Percentiles rank a stretch among this genome's conserved stretches.
Conservation (phyloP, 2,888 invertebrate genomes). For the Pemphredon lugubris region DNA sequence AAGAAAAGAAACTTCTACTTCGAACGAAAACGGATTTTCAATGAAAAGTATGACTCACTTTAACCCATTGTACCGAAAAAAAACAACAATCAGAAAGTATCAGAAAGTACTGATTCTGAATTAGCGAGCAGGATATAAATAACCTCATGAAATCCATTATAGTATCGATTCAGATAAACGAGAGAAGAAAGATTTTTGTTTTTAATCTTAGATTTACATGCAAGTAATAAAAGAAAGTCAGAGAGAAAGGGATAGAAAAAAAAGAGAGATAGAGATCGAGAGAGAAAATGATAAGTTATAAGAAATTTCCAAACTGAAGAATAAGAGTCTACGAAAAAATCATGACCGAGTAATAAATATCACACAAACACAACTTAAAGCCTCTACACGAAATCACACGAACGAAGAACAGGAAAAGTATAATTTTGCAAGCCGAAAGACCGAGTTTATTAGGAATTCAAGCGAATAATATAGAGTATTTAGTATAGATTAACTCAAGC, state of each 20-base stretch:
- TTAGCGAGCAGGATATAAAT: neutral
- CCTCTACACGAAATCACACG: conserved; percentile 1
- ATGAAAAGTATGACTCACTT: conserved; percentile 24
- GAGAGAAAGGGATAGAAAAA: neutral
- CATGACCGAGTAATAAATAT: conserved; percentile 15
- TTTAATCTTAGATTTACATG: conserved; percentile 32
- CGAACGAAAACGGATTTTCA: conserved; percentile 21
- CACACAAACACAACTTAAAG: conserved; percentile 23
- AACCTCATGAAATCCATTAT: neutral
- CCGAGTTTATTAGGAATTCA: neutral
- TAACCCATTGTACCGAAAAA: conserved; percentile 28
- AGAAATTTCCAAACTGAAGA: conserved; percentile 4
- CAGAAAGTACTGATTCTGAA: neutral
- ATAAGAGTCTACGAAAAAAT: conserved; percentile 2
- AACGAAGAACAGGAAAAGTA: conserved; percentile 5
- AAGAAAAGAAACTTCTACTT: conserved; percentile 17
- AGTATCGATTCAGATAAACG: conserved; percentile 8
- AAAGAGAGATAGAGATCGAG: neutral
- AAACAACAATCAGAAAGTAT: conserved; percentile 4
- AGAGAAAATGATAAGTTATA: neutral
- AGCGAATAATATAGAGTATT: neutral
- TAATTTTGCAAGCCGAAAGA: conserved; percentile 3
- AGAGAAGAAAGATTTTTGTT: conserved; percentile 6
- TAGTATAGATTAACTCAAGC: neutral
- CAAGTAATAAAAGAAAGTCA: conserved; percentile 14